These are phyloP conservation scores for Manis pentadactyla DNA, from an alignment of 2,797 vertebrate species.

Conservation along the genomic window DNA sequence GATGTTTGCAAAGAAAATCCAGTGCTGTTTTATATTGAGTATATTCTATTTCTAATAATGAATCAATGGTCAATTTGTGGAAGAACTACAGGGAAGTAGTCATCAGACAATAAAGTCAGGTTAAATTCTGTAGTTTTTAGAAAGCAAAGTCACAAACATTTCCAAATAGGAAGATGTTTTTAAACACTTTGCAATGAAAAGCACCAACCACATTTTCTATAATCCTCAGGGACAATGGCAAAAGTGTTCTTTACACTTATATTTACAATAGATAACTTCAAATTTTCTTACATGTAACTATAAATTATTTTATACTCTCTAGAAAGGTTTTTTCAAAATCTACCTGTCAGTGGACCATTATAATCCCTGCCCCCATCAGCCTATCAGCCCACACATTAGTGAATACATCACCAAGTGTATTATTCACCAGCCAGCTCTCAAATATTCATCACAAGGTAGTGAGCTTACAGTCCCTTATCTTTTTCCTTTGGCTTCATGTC, in stretches of 20 bases:
- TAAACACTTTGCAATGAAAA: conserved; percentile 46
- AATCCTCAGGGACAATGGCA: neutral
- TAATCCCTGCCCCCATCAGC: neutral
- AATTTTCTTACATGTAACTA: neutral
- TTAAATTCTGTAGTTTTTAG: conserved; percentile 55
- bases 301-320: neutral
- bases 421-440: conserved; percentile 66
- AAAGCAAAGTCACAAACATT: conserved; percentile 16
- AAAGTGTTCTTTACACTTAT: neutral
- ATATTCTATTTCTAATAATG: conserved; percentile 27
- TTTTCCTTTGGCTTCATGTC: neutral
- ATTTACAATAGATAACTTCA: conserved; percentile 6
- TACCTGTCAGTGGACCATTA: neutral
- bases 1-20: conserved; percentile 44
- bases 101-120: neutral
- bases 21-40: neutral
- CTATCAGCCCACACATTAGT: neutral
- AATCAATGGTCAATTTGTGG: neutral
- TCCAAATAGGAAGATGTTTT: conserved; percentile 8
- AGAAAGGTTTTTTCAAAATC: neutral
- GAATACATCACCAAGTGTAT: neutral
- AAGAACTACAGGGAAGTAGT: neutral
- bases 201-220: neutral
- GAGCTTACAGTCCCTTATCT: neutral
- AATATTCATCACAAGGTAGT: conserved; percentile 21